Base-by-base conservation (phyloP, 2,888 invertebrate genomes). In the Megaustenia siamemsis region DNA sequence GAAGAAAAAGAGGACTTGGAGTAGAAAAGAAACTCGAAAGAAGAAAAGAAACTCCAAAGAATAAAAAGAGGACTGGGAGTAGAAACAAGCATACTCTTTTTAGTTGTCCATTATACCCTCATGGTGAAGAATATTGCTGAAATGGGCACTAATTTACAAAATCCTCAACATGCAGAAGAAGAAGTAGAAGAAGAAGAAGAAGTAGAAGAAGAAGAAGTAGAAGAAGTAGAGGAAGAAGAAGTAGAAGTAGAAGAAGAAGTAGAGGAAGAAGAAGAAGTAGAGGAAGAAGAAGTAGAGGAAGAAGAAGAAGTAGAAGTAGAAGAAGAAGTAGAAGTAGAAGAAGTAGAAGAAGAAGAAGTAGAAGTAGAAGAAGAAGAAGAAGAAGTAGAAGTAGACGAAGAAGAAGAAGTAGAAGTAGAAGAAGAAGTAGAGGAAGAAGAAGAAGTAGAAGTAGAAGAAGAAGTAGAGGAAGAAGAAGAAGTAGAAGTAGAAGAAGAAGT, bases 141-240 rank as follows among this genome's bases (percentile, higher is more conserved):
- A n/a, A n/a, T n/a, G n/a, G n/a, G n/a, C n/a, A n/a, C n/a, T n/a
- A n/a, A n/a, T n/a, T n/a, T n/a, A n/a, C n/a, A n/a, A n/a, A n/a
- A n/a, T n/a, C n/a, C n/a, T n/a, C 3, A 56, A 56, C 24, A 56
- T 24, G 56, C 5, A 56, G 56, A 56, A 56, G 56, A 56, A 56
- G 56, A 56, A 56, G 56, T 24, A 56, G 56, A 56, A 56, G 56
- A 56, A 56, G 56, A 56, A 56, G 56, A 56, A 56, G 56, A 56
- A 56, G 56, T 24, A 56, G 56, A 69, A 69, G 69, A 69, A 69
- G 69, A 69, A 69, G 69, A 69, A 69, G 69, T 28, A 69, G 69
- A 69, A 69, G 69, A 69, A 69, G 69, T 28, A 69, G 69, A 69
- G 32, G 69, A 69, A 69, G 69, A 69, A 69, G 69, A 69, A 69